Evolutionary conservation across 2,888 invertebrate species (phyloP).

Genomic region (Rutpela maculata): DNA sequence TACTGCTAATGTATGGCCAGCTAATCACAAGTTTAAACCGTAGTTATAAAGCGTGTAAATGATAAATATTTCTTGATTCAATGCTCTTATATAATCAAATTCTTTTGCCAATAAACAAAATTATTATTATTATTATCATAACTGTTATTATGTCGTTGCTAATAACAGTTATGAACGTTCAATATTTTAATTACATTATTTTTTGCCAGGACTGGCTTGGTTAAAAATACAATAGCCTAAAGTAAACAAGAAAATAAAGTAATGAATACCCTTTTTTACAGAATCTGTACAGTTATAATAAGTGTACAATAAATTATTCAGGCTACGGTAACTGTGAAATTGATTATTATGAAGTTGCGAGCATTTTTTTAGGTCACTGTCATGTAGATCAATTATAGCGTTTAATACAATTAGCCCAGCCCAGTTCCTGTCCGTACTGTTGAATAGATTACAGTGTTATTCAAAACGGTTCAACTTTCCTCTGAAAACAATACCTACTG

Average conservation of each 20-base stretch:
- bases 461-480: constrained; percentile 22
- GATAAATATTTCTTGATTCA: too few relatives aligned
- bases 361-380: constrained; percentile 38
- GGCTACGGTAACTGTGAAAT: constrained; percentile 21
- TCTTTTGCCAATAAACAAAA: too few relatives aligned
- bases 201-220: not conserved
- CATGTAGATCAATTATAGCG: constrained; percentile 28
- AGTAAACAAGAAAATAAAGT: constrained; percentile 17
- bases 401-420: constrained; percentile 33
- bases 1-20: too few relatives aligned
- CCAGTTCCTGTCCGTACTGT: constrained; percentile 33
- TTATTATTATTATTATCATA: too few relatives aligned
- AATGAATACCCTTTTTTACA: constrained; percentile 11
- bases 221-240: not conserved
- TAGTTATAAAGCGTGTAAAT: too few relatives aligned
- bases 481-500: constrained; percentile 19
- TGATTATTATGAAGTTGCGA: not conserved
- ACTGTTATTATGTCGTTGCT: too few relatives aligned
- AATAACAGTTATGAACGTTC: not conserved
- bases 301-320: constrained; percentile 10
- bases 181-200: not conserved
- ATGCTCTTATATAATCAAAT: too few relatives aligned
- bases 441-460: constrained; percentile 24
- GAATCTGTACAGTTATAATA: constrained; percentile 16
- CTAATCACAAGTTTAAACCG: too few relatives aligned